A percentile compares a stretch with the other conserved stretches of the same genome.
Conservation (phyloP, 37 sponge, comb jelly and placozoan species). For the Halichondria panicea region DNA sequence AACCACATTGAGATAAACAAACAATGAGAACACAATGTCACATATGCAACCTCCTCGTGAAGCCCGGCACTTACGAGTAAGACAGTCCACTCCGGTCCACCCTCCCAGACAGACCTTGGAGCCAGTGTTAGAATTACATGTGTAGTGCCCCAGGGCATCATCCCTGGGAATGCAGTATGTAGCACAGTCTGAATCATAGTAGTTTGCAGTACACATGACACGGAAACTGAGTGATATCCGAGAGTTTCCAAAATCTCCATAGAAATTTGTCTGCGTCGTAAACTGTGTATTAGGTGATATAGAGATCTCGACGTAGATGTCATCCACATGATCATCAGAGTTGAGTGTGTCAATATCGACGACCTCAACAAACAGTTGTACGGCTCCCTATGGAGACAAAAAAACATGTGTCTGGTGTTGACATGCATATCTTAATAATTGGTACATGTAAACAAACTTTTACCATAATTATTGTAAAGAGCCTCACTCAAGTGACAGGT, state of each 20-base stretch:
- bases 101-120: constrained; percentile 47
- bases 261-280: neutral
- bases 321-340: constrained; percentile 45
- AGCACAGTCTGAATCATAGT: constrained; percentile 43
- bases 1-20: too few relatives aligned
- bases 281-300: constrained; percentile 9
- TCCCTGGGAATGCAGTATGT: constrained; percentile 43
- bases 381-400: constrained; percentile 25
- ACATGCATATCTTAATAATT: neutral
- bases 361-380: constrained; percentile 32
- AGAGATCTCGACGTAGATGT: constrained; percentile 21
- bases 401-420: neutral
- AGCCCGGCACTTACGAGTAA: constrained; percentile 47
- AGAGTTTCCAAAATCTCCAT: constrained; percentile 34
- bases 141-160: constrained; percentile 47
- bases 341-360: constrained; percentile 14
- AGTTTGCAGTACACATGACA: constrained; percentile 23
- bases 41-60: constrained; percentile 2
- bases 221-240: constrained; percentile 10
- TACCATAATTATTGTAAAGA: too few relatives aligned
- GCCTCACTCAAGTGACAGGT: too few relatives aligned
- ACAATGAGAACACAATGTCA: too few relatives aligned
- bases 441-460: too few relatives aligned
- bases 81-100: constrained; percentile 48
- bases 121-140: constrained; percentile 34